These are phyloP conservation scores for Pterocles burchelli DNA, from an alignment of 2,113 vertebrate genomes.

Conservation along the genomic window DNA sequence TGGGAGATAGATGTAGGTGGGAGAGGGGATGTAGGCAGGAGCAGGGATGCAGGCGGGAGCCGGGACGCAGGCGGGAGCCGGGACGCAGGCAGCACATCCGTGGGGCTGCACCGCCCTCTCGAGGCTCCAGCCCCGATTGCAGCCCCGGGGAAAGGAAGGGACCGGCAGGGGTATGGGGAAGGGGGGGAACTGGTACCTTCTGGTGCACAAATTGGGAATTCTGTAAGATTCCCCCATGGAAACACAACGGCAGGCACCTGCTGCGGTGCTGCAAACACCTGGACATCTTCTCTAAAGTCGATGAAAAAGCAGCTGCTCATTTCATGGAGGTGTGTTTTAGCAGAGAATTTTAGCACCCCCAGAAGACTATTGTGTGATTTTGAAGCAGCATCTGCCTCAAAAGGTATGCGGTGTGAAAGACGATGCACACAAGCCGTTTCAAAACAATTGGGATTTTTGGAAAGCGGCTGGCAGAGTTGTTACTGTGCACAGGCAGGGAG, in stretches of 20 bases:
- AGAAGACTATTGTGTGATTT: neutral
- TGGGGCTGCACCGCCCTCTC: conserved; percentile 61
- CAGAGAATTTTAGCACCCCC: neutral
- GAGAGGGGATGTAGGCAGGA: too few relatives aligned
- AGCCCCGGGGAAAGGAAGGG: neutral
- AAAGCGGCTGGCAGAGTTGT: too few relatives aligned
- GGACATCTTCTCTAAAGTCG: neutral
- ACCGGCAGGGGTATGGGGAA: too few relatives aligned
- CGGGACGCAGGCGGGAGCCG: neutral
- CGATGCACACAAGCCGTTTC: too few relatives aligned
- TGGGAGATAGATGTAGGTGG: too few relatives aligned
- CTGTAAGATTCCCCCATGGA: neutral
- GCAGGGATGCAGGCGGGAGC: too few relatives aligned
- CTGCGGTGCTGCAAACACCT: too few relatives aligned
- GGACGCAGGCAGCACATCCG: neutral
- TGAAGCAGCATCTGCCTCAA: neutral
- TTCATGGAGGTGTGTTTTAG: neutral
- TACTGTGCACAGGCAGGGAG: too few relatives aligned
- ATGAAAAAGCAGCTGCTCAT: neutral
- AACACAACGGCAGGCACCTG: neutral
- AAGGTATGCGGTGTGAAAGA: rapidly evolving
- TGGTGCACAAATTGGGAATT: neutral
- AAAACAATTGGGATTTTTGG: too few relatives aligned
- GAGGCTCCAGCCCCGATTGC: neutral
- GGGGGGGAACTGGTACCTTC: too few relatives aligned